Evolutionary conservation across 1,140 invertebrate species (phyloP), one percentile per base, ranked within the genome.

Genomic region (Druon quercuslanigerum): DNA sequence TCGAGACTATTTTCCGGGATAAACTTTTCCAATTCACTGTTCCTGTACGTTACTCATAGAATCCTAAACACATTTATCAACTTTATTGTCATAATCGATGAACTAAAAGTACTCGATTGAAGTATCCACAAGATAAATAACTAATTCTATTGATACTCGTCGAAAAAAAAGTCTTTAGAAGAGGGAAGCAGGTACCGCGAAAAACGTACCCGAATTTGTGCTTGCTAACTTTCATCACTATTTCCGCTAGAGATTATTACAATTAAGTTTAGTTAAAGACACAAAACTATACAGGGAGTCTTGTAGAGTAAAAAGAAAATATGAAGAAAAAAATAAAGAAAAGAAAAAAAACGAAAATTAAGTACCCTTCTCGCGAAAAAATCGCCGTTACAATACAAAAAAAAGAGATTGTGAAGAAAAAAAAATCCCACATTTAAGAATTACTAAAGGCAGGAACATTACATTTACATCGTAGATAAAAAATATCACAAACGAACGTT

Each of bases 91-190:
- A 72, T 50, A 57, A 73, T 25, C 33, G 70, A 75, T 75, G 33
- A 20, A 73, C 25, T 70, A 76, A 66, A 60, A 73, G 54, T 73
- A 75, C 52, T 52, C 33, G 73, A 72, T 50, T 13, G 78, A 71
- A 70, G 50, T 66, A 77, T 75, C 16, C 72, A 19, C 14, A 52
- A 75, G 77, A 77, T 75, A 77, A 77, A 80, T 78, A 77, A 79
- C 57, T 66, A 66, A 66, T 66, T 66, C 60, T 66, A 66, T 40
- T 46, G 60, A 40, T 66, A 66, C 73, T 54, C 56, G 40, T 76
- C n/a, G 11, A 50, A 17, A 77, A 66, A 54, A 74, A 71, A 75
- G 66, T 76, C 66, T 72, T 76, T 16, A 40, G 75, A 76, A 76
- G 17, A 40, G 13, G 50, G 50, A 50, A 75, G 74, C 75, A 71